A percentile compares a stretch with the other conserved stretches of the same genome.
These are phyloP conservation scores for Autographa gamma DNA, from an alignment of 2,888 invertebrate species.

Conservation along the genomic window DNA sequence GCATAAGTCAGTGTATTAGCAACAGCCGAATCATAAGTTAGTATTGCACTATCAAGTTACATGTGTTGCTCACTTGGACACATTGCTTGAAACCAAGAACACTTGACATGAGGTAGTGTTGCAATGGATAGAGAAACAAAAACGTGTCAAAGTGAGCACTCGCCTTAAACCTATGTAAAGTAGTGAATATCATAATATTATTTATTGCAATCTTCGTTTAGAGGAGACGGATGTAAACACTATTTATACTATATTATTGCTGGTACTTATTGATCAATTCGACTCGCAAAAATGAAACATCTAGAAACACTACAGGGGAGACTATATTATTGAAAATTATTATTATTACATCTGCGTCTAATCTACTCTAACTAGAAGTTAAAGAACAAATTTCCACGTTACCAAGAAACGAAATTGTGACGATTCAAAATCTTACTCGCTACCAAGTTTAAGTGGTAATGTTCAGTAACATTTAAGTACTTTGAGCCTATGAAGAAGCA, in stretches of 20 bases:
- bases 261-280: constrained; percentile 51
- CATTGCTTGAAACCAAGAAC: constrained; percentile 17
- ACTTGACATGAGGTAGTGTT: constrained; percentile 9
- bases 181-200: constrained; percentile 57
- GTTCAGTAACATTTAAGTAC: constrained; percentile 62
- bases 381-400: constrained; percentile 6
- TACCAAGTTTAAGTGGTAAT: constrained; percentile 40
- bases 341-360: constrained; percentile 20
- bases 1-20: constrained; percentile 65
- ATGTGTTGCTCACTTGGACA: constrained; percentile 55
- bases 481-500: constrained; percentile 72
- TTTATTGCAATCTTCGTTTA: constrained; percentile 61
- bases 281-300: constrained; percentile 34
- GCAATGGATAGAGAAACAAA: constrained; percentile 14
- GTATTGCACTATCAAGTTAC: constrained; percentile 67
- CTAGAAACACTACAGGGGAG: constrained; percentile 24
- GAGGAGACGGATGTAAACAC: constrained; percentile 53
- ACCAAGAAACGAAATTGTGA: constrained; percentile 23
- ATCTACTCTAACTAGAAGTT: constrained; percentile 14
- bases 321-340: constrained; percentile 17
- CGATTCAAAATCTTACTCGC: constrained; percentile 46
- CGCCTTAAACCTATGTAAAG: constrained; percentile 60
- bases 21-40: constrained; percentile 68
- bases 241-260: constrained; percentile 55
- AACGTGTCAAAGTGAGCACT: constrained; percentile 58